These are phyloP conservation scores for Drosophila colorata DNA, from an alignment of 2,888 invertebrate genomes.

Conservation along the genomic window DNA sequence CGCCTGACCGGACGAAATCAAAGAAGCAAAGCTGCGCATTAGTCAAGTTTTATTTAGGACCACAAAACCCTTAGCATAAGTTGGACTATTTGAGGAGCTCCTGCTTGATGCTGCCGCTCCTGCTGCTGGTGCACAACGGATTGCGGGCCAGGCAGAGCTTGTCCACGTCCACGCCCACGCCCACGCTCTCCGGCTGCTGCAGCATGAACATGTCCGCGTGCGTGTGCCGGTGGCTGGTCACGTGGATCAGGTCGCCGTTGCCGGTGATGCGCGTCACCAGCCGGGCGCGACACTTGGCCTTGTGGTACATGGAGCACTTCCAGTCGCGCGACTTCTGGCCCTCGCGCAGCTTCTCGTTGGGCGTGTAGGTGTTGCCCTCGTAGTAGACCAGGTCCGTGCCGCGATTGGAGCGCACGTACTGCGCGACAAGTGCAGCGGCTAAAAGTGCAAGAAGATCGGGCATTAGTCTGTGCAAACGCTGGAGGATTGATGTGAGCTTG, in stretches of 20 bases:
- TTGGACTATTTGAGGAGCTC: slow-evolving; percentile 20
- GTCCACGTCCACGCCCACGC: slow-evolving; percentile 14
- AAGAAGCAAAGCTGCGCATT: slow-evolving; percentile 4
- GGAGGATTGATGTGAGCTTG: neutral
- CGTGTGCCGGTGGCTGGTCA: slow-evolving; percentile 75
- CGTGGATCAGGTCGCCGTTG: slow-evolving; percentile 74
- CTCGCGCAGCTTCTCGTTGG: slow-evolving; percentile 82
- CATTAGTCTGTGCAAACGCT: too few species aligned
- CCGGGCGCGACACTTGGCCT: slow-evolving; percentile 83
- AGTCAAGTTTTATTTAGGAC: slow-evolving; percentile 26
- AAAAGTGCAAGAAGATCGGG: slow-evolving; percentile 16
- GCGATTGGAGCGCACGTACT: slow-evolving; percentile 71
- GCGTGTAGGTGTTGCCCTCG: slow-evolving; percentile 84
- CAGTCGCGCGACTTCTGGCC: slow-evolving; percentile 83
- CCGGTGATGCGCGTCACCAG: slow-evolving; percentile 76
- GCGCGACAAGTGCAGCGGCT: slow-evolving; percentile 35
- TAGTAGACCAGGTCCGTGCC: slow-evolving; percentile 82
- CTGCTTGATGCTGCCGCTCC: slow-evolving; percentile 27
- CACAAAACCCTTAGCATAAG: slow-evolving; percentile 1
- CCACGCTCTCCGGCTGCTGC: slow-evolving; percentile 17
- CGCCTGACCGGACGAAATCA: slow-evolving; percentile 20
- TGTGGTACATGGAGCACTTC: slow-evolving; percentile 85
- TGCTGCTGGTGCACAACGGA: slow-evolving; percentile 46
- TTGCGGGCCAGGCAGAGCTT: slow-evolving; percentile 49
- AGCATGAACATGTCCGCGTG: slow-evolving; percentile 77